Percentiles rank a stretch among this genome's conserved stretches.
Conservation (phyloP, 2,113 vertebrate species). For the Mastomys coucha region DNA sequence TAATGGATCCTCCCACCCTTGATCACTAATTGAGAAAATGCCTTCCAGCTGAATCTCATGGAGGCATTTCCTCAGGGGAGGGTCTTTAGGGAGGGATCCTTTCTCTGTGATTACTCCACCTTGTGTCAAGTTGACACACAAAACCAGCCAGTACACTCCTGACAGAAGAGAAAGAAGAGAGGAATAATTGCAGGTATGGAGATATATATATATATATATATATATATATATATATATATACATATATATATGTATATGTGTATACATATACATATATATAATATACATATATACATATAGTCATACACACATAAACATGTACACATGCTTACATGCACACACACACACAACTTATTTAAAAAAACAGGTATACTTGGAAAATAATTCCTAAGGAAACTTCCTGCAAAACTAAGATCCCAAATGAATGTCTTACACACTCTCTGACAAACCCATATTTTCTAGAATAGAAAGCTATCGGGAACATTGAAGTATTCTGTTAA, state of each 20-base stretch:
- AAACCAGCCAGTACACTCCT: not conserved
- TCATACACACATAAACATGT: not conserved
- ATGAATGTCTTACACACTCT: constrained; percentile 53
- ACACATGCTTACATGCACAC: not conserved
- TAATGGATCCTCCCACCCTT: too few species aligned
- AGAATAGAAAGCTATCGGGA: constrained; percentile 57
- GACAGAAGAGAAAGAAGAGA: constrained; percentile 66
- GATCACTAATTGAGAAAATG: too few species aligned
- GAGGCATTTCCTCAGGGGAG: too few species aligned
- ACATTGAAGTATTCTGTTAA: constrained; percentile 51
- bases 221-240: too few species aligned
- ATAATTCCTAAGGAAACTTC: constrained; percentile 75
- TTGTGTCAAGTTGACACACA: too few species aligned
- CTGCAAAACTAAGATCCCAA: constrained; percentile 65
- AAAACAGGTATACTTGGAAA: constrained; percentile 56
- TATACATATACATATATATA: not conserved
- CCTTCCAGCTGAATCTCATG: too few species aligned
- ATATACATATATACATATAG: not conserved
- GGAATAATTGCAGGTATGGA: constrained; percentile 40
- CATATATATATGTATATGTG: not conserved
- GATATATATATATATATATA: not conserved
- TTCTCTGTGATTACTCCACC: too few species aligned
- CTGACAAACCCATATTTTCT: constrained; percentile 55
- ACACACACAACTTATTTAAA: constrained; percentile 5
- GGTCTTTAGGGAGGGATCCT: too few species aligned